A percentile compares a stretch with the other conserved stretches of the same genome.
Conservation (phyloP, 2,888 invertebrate genomes). For the Eupithecia subumbrata region DNA sequence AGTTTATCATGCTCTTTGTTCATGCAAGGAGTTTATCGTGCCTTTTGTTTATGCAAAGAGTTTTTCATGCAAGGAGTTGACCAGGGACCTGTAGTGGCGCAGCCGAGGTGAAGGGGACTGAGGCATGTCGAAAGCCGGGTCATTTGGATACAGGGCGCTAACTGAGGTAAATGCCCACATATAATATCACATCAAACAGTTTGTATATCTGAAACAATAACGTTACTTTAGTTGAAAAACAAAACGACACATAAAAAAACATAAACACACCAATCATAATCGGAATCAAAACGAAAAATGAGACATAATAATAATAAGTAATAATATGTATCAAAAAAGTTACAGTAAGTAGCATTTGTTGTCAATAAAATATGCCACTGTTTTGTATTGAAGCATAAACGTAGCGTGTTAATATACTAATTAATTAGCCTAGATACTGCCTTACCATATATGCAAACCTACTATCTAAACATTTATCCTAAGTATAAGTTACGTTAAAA, state of each 20-base stretch:
- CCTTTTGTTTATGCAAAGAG: slow-evolving; percentile 49
- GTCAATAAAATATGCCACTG: not conserved
- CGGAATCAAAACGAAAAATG: not conserved
- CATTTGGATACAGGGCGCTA: slow-evolving; percentile 82
- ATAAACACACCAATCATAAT: not conserved
- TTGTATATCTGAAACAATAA: slow-evolving; percentile 82
- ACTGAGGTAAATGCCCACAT: slow-evolving; percentile 74
- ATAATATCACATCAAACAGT: slow-evolving; percentile 82
- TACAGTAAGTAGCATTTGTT: not conserved
- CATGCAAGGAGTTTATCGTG: slow-evolving; percentile 61
- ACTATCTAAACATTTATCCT: slow-evolving; percentile 1
- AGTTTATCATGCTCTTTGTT: not conserved
- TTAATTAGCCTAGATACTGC: not conserved
- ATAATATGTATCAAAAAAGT: not conserved
- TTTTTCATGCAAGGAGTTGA: slow-evolving; percentile 67
- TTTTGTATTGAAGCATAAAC: not conserved
- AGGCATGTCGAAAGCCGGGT: slow-evolving; percentile 89
- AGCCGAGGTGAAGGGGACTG: slow-evolving; percentile 88
- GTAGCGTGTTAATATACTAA: not conserved
- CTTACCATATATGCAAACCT: not conserved
- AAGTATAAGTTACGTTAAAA: not conserved
- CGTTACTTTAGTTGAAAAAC: slow-evolving; percentile 34
- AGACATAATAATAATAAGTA: not conserved
- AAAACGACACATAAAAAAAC: not conserved
- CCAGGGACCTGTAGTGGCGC: slow-evolving; percentile 90